phyloP scores from a whole-genome alignment of 2,797 vertebrate genomes.

The Melanotaenia nigrans region DNA sequence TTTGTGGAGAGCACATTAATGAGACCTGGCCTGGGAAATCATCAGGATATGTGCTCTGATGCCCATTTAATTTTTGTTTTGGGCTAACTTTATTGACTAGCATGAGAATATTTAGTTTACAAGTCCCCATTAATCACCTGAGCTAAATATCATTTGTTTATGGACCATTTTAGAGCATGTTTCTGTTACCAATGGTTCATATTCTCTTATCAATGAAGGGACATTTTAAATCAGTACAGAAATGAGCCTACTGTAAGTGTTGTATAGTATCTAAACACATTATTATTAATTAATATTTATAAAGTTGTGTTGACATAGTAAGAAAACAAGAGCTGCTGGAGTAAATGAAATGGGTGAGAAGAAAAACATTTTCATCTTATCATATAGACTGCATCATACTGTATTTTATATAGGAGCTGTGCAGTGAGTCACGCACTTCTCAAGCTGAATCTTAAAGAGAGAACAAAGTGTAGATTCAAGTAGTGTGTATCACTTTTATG shows the following conservation, averaged over 20 bases:
- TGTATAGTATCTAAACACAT: conserved; percentile 4
- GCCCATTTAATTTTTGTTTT: conserved; percentile 52
- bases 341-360: conserved; percentile 7
- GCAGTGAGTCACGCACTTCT: background rate
- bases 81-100: conserved; percentile 28
- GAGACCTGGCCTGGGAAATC: conserved; percentile 45
- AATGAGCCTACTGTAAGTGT: background rate
- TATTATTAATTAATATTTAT: conserved; percentile 13
- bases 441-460: background rate
- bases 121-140: conserved; percentile 39
- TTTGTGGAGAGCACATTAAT: conserved; percentile 24
- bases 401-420: background rate
- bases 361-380: background rate
- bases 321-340: conserved; percentile 6
- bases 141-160: conserved; percentile 23
- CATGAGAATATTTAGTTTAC: conserved; percentile 43
- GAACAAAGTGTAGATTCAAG: background rate
- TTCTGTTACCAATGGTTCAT: conserved; percentile 47
- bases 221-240: conserved; percentile 30
- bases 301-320: background rate
- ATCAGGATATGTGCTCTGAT: conserved; percentile 31
- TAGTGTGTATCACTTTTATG: background rate
- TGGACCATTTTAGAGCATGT: conserved; percentile 27
- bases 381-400: background rate
- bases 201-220: conserved; percentile 43